Conservation (phyloP, 35 echinoderm and acorn worm genomes). For the Apostichopus parvimensis region DNA sequence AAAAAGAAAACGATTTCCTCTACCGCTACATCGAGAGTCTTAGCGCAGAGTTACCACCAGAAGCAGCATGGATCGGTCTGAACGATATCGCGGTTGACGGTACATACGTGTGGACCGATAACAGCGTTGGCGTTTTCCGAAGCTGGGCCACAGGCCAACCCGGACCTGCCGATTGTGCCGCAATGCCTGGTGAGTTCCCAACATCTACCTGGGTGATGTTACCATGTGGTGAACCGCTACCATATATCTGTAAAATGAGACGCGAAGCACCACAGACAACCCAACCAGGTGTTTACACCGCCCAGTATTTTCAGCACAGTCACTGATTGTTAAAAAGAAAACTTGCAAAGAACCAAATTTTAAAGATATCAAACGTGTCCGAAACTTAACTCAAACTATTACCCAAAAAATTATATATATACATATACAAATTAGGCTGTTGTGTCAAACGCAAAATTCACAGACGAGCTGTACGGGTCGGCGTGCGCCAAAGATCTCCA, state of each 20-base stretch:
- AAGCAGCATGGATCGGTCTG: neutral
- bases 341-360: no score
- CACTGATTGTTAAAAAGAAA: neutral
- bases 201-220: slow-evolving; percentile 37
- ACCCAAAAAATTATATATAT: no score
- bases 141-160: slow-evolving; percentile 27
- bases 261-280: neutral
- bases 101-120: slow-evolving; percentile 24
- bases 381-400: no score
- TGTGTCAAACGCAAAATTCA: no score
- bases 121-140: slow-evolving; percentile 8
- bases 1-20: slow-evolving; percentile 37
- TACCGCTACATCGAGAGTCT: slow-evolving; percentile 31
- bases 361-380: no score
- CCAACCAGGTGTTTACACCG: neutral
- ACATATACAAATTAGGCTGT: no score
- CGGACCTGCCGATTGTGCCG: neutral
- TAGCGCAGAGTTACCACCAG: slow-evolving; percentile 9
- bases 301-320: neutral
- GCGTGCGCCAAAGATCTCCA: no score
- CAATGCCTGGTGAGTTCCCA: slow-evolving; percentile 43
- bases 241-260: slow-evolving; percentile 51
- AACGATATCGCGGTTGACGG: slow-evolving; percentile 30
- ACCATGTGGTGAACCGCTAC: slow-evolving; percentile 23
- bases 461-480: no score